Base-by-base conservation (phyloP, 2,113 vertebrate species). In the Pterocles burchelli region DNA sequence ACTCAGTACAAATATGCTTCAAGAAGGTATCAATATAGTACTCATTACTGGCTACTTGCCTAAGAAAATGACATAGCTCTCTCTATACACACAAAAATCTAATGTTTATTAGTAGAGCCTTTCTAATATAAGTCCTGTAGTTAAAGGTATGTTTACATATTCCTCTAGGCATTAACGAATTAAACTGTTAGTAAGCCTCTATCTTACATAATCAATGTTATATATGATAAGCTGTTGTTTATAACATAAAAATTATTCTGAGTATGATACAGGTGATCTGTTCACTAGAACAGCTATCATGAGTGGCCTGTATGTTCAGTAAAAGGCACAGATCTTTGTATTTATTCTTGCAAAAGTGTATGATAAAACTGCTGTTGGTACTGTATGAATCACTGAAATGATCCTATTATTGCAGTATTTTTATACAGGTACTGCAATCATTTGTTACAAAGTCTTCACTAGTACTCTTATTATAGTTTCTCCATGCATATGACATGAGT, bases 371-470 rank as follows among this genome's bases (percentile, higher is more conserved):
- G 29, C 34, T 46, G 1, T 71, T 89, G 36, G 19, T 66, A 57
- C 33, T 46, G 12, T 52, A 8, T 22, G 46, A 58, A 45, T 57
- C 22, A 57, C 13, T 63, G 7, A 48, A 63, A 51, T 7, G 5
- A 46, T 29, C 18, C 31, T 62, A 2, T 29, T 80, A 11, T n/a
- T 83, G 79, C 22, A 52, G 45, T 76, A 36, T 86, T 92, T 94
- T 85, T 93, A 68, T 77, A 48, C 54, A 83, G 29, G 16, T 54
- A 28, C 16, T 66, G 28, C 49, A 73, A 7, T 71, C 74, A 67
- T 80, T 94, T 96, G 67, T 85, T 93, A 75, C 86, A 93, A 95
- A 90, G 55, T 81, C 38, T 78, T 67, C 34, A 8, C 36, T 73
- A 62, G 11, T 94, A 48, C 58, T 36, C 21, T 29, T 92, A 70